Conservation (phyloP, 2,113 vertebrate genomes). For the Psettodes erumei region DNA sequence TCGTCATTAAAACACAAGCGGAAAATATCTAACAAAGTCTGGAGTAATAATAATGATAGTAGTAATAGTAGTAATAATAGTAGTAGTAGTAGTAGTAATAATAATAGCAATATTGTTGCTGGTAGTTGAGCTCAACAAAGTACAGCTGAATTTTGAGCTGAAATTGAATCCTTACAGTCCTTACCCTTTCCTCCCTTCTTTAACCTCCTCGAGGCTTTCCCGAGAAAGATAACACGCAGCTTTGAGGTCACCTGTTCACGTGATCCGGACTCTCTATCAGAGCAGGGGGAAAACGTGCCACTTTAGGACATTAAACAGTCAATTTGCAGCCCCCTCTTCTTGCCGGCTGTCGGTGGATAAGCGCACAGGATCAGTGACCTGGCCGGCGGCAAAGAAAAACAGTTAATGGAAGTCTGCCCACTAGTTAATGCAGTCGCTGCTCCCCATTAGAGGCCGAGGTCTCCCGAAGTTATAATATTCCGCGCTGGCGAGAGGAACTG, state of each 20-base stretch:
- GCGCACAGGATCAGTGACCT: conserved; percentile 61
- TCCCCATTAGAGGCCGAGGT: conserved; percentile 32
- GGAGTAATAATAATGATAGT: conserved; percentile 54
- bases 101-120: conserved; percentile 63
- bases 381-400: conserved; percentile 60
- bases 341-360: conserved; percentile 33
- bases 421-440: conserved; percentile 49
- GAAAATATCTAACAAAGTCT: conserved; percentile 15
- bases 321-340: conserved; percentile 15
- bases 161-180: conserved; percentile 42
- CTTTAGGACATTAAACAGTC: conserved; percentile 18
- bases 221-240: conserved; percentile 15
- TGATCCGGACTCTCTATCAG: conserved; percentile 24
- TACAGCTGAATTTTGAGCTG: conserved; percentile 63
- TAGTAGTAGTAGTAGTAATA: conserved; percentile 69
- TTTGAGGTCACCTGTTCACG: conserved; percentile 42
- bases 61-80: conserved; percentile 69
- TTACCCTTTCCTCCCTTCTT: conserved; percentile 41
- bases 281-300: conserved; percentile 1
- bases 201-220: conserved; percentile 22
- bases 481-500: conserved; percentile 15
- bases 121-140: conserved; percentile 48
- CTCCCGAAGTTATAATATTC: conserved; percentile 40
- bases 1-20: conserved; percentile 5
- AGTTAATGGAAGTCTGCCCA: conserved; percentile 53